Evolutionary conservation across 2,113 vertebrate genomes (phyloP).

Genomic region (Phycodurus eques): DNA sequence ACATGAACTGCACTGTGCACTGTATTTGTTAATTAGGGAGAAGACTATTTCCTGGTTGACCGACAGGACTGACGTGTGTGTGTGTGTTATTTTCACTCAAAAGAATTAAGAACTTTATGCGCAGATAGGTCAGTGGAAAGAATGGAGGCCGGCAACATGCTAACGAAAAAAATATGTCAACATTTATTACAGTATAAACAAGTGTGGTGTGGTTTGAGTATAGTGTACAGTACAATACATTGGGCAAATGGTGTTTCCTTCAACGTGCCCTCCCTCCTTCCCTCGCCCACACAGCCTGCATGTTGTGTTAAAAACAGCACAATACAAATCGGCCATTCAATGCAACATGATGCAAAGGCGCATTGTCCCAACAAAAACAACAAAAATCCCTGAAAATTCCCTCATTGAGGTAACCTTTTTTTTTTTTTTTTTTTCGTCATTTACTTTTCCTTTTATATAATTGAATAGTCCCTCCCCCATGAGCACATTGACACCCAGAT

Average conservation of each 20-base stretch:
- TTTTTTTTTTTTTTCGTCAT: slow-evolving; percentile 55
- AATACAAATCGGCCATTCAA: slow-evolving; percentile 80
- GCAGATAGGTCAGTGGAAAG: not conserved
- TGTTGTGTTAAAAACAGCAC: slow-evolving; percentile 83
- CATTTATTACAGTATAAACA: slow-evolving; percentile 99
- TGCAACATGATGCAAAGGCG: slow-evolving; percentile 85
- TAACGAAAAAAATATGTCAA: slow-evolving; percentile 97
- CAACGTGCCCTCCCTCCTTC: slow-evolving; percentile 44
- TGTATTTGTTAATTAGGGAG: too few relatives aligned
- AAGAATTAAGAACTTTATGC: not conserved
- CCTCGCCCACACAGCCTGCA: slow-evolving; percentile 76
- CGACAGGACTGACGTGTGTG: too few relatives aligned
- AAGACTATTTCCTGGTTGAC: too few relatives aligned
- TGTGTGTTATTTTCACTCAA: not conserved
- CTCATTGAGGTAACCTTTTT: slow-evolving; percentile 89
- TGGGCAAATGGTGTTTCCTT: slow-evolving; percentile 86
- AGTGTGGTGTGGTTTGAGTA: slow-evolving; percentile 89
- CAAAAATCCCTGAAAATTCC: slow-evolving; percentile 93
- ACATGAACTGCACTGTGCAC: too few relatives aligned
- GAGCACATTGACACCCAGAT: slow-evolving; percentile 58
- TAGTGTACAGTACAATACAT: slow-evolving; percentile 81
- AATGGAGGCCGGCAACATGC: slow-evolving; percentile 54
- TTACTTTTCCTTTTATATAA: slow-evolving; percentile 51
- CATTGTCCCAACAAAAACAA: slow-evolving; percentile 75
- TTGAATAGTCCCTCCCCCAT: slow-evolving; percentile 25